Evolutionary conservation across 2,113 vertebrate genomes (phyloP).

Genomic region (Lamprotornis superbus): DNA sequence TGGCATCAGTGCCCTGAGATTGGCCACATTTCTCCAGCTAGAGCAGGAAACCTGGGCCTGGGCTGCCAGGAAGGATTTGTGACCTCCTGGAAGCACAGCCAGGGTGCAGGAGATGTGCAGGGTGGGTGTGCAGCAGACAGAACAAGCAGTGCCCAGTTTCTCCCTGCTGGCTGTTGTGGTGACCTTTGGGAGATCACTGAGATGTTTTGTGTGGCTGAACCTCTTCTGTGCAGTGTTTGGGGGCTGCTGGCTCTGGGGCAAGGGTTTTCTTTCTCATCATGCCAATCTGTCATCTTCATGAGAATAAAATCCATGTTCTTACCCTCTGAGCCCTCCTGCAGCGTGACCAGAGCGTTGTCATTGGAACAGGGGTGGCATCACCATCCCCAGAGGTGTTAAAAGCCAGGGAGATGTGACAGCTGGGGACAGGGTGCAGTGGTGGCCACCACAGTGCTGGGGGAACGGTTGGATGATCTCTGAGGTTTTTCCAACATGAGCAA

Average conservation of each 20-base stretch:
- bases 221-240: neutral
- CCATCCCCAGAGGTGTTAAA: neutral
- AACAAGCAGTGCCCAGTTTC: accelerated
- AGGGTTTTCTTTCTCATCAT: neutral
- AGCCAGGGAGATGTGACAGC: neutral
- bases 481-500: neutral
- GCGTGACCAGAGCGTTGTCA: accelerated
- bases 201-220: neutral
- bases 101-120: neutral
- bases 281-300: neutral
- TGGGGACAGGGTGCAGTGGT: neutral
- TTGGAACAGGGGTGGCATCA: neutral
- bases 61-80: neutral
- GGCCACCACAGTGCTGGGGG: neutral
- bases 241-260: neutral
- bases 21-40: neutral
- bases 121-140: neutral
- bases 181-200: neutral
- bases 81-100: neutral
- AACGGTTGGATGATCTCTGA: neutral
- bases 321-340: neutral
- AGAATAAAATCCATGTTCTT: neutral
- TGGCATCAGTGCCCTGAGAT: neutral
- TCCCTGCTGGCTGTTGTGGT: neutral
- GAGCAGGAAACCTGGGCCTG: neutral